phyloP scores from a whole-genome alignment of 2,888 invertebrate genomes.

The Temnothorax ravouxi region DNA sequence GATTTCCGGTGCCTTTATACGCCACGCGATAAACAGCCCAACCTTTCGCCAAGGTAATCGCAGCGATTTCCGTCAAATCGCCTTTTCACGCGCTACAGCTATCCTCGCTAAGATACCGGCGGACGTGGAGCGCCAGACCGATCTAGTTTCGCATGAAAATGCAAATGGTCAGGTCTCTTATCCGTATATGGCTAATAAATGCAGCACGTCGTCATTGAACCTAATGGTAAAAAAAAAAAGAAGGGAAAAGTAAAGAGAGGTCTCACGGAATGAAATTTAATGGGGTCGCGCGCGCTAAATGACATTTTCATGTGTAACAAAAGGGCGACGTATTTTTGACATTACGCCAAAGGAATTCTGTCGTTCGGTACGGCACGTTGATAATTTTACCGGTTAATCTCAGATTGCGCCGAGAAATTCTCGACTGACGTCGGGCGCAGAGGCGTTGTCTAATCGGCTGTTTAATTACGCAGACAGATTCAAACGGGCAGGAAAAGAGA shows the following conservation, averaged over 20 bases:
- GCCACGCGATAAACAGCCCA: not conserved
- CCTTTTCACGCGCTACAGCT: not conserved
- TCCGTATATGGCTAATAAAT: slow-evolving; percentile 28
- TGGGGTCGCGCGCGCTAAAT: not conserved
- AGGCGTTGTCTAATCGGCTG: not conserved
- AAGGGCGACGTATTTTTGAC: slow-evolving; percentile 6
- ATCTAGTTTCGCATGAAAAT: not conserved
- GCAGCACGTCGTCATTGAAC: slow-evolving; percentile 1
- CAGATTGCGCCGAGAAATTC: not conserved
- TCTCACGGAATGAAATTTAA: slow-evolving; percentile 8
- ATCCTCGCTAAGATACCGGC: not conserved
- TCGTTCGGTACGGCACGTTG: not conserved
- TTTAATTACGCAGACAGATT: slow-evolving; percentile 23
- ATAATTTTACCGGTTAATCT: slow-evolving; percentile 21
- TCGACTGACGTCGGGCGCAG: not conserved
- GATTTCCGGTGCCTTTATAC: slow-evolving; percentile 1
- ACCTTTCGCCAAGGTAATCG: slow-evolving; percentile 2
- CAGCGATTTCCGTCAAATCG: not conserved
- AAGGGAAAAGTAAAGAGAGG: not conserved
- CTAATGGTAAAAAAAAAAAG: not conserved
- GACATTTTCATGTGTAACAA: not conserved
- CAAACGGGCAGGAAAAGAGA: not conserved
- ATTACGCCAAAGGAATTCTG: slow-evolving; percentile 16
- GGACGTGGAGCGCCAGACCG: not conserved
- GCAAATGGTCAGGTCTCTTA: slow-evolving; percentile 9